These are phyloP conservation scores for Acinonyx jubatus DNA, from an alignment of 2,113 vertebrate genomes.

Conservation along the genomic window DNA sequence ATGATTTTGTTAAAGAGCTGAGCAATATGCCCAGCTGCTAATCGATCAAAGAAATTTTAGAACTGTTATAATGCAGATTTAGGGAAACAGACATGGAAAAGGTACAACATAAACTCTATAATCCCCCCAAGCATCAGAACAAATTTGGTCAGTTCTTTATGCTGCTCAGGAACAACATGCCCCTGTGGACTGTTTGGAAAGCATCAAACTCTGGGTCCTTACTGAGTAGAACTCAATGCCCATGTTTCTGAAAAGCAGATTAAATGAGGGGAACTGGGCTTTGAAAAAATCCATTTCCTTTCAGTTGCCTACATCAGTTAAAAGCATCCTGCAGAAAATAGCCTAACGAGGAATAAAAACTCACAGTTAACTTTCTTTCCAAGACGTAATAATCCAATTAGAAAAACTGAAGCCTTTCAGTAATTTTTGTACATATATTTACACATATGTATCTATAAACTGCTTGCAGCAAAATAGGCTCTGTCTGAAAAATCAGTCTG, in stretches of 20 bases:
- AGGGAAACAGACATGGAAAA: constrained; percentile 50
- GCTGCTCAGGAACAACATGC: constrained; percentile 53
- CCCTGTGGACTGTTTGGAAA: constrained; percentile 17
- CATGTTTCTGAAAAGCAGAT: constrained; percentile 55
- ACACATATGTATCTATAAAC: constrained; percentile 78
- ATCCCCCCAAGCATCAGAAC: neutral
- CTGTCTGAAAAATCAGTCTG: constrained; percentile 87
- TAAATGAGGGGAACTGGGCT: constrained; percentile 52
- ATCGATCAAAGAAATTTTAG: constrained; percentile 36
- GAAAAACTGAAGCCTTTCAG: constrained; percentile 65
- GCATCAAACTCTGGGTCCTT: constrained; percentile 44
- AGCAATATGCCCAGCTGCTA: constrained; percentile 59
- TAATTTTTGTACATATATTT: constrained; percentile 79
- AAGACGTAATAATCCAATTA: constrained; percentile 78
- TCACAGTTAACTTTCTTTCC: constrained; percentile 75
- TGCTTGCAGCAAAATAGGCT: constrained; percentile 81
- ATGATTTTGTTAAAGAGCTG: constrained; percentile 56
- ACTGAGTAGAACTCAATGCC: constrained; percentile 13
- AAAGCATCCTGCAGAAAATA: constrained; percentile 77
- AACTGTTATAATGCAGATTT: constrained; percentile 15
- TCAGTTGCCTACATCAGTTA: constrained; percentile 54
- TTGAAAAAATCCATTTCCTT: constrained; percentile 68
- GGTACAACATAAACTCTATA: constrained; percentile 13
- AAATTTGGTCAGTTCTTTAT: constrained; percentile 51
- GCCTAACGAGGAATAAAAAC: constrained; percentile 76